phyloP scores from a whole-genome alignment of 1,140 invertebrate species.

The Listronotus bonariensis region DNA sequence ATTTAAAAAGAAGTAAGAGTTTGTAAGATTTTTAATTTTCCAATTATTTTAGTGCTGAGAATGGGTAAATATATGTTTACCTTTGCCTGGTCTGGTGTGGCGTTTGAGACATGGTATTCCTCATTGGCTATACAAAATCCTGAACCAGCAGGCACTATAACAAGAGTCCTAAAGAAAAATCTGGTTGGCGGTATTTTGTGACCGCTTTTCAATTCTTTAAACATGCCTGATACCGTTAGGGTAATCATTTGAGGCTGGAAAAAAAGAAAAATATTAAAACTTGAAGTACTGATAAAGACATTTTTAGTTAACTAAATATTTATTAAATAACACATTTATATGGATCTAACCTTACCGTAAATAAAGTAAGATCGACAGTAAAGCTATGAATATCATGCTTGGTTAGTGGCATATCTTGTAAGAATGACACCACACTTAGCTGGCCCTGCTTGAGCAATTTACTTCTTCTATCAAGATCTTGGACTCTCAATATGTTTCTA shows the following conservation, averaged over 20 bases:
- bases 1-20: too few species aligned
- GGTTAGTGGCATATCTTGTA: constrained; percentile 78
- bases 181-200: constrained; percentile 66
- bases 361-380: constrained; percentile 77
- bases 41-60: too few species aligned
- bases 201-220: constrained; percentile 65
- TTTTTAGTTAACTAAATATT: too few species aligned
- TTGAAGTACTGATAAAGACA: too few species aligned
- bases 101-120: constrained; percentile 74
- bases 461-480: constrained; percentile 63
- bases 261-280: too few species aligned
- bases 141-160: constrained; percentile 75
- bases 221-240: constrained; percentile 74
- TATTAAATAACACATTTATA: too few species aligned
- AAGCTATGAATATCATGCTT: constrained; percentile 83
- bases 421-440: constrained; percentile 73
- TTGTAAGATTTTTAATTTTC: too few species aligned
- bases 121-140: constrained; percentile 81
- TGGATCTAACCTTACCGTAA: constrained; percentile 64
- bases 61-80: too few species aligned
- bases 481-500: constrained; percentile 72
- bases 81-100: constrained; percentile 60
- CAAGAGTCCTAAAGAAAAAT: constrained; percentile 79
- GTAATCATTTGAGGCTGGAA: too few species aligned
- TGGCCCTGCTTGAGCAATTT: constrained; percentile 75